Percentiles rank a stretch among this genome's conserved stretches.
Evolutionary conservation across 2,797 vertebrate species (phyloP).

Genomic region (Zenarchopterus dispar): DNA sequence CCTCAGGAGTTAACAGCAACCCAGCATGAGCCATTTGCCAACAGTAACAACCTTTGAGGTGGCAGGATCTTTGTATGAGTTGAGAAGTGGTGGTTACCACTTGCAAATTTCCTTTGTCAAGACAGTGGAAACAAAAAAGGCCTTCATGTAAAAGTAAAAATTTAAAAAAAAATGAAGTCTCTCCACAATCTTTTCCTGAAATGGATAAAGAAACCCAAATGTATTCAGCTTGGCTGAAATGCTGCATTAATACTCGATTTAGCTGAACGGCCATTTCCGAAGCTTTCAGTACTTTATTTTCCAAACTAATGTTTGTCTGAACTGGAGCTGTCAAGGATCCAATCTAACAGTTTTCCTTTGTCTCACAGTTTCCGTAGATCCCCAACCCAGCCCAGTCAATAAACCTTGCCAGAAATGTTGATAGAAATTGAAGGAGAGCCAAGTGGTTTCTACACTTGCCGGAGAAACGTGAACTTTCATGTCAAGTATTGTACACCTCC

Average conservation of each 20-base stretch:
- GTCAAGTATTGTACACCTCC: conserved; percentile 2
- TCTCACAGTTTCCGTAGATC: conserved; percentile 45
- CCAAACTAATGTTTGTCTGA: conserved; percentile 26
- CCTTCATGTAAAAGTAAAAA: background rate
- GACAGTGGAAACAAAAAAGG: too few species aligned
- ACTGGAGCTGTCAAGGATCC: conserved; percentile 23
- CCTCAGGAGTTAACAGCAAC: too few species aligned
- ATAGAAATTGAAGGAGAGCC: conserved; percentile 37
- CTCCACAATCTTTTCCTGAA: background rate
- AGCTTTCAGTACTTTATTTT: conserved; percentile 21
- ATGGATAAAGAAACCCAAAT: background rate
- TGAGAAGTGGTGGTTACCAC: too few species aligned
- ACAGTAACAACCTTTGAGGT: background rate
- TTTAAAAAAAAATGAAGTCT: too few species aligned
- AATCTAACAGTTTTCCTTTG: conserved; percentile 42
- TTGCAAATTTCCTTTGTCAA: too few species aligned
- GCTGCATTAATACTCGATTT: conserved; percentile 26
- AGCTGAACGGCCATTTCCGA: conserved; percentile 18
- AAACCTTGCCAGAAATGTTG: conserved; percentile 38
- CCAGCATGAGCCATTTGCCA: background rate
- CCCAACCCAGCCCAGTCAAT: conserved; percentile 42
- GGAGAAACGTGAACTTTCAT: conserved; percentile 39
- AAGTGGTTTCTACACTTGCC: conserved; percentile 32
- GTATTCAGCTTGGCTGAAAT: conserved; percentile 13
- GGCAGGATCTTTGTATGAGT: too few species aligned